Evolutionary conservation across 1,140 invertebrate genomes (phyloP), one percentile per base, ranked within the genome.

Genomic region (Drosophila trapezifrons): DNA sequence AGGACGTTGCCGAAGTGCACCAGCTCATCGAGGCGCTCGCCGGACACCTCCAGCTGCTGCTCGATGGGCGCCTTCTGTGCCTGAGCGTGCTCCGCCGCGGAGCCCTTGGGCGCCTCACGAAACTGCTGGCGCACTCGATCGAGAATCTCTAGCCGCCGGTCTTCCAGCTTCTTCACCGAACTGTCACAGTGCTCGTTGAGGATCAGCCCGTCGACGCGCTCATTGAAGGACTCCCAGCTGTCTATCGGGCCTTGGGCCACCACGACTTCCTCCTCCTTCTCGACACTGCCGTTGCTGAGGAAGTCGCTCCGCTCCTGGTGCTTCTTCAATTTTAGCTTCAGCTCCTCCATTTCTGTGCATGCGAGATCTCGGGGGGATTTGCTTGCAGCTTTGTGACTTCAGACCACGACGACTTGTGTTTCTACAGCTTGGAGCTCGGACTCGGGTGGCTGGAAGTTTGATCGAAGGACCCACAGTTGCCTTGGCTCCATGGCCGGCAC

Each of bases 1-100:
- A 95, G 94, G 89, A 96, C 95, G 46, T 95, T 93, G 20, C 95
- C 95, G 92, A 96, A 95, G 32, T 93, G 76, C 4, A 95, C 84
- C 29, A 96, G 91, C 49, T 92, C 81, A 2, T 76, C 62, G 7
- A 92, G 57, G 0, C 72, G 64, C 32, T 72, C 64, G 38, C 91
- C 79, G 7, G 80, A 91, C 12, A 76, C 9, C 42, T 90, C 84
- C 18, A 92, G 71, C 57, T 89, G 91, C 32, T 76, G 71, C 54
- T 92, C 90, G 7, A 92, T 91, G 49, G 80, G 70, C n/a, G 32
- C 64, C 55, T 90, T 81, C 17, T 85, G 67, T 0, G 59, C 43
- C 46, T 72, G 51, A 1, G 69, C 65, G 0, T 70, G 80, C 18
- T 84, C 84, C 0, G 52, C 35, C 2, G 70, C 49, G n/a, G 32